Conservation (phyloP, 2,797 vertebrate species). For the Phoebastria nigripes region DNA sequence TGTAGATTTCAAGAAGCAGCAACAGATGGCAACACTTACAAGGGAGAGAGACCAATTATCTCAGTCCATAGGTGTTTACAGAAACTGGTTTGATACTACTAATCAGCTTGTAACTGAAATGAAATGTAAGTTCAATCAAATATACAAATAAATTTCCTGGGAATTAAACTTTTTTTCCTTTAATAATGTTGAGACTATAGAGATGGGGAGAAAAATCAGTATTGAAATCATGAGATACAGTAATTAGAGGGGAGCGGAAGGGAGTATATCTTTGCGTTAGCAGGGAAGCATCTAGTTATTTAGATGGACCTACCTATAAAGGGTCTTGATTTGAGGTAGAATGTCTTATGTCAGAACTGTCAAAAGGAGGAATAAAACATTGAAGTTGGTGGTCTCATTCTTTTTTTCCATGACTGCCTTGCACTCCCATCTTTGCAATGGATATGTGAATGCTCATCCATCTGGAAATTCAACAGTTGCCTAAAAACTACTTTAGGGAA, state of each 20-base stretch:
- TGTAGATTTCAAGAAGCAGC: slow-evolving; percentile 84
- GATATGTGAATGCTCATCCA: background rate
- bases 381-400: background rate
- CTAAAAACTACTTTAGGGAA: background rate
- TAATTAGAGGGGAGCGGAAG: background rate
- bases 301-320: background rate
- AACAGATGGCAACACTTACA: slow-evolving; percentile 79
- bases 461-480: background rate
- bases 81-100: slow-evolving; percentile 62
- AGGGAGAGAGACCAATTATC: slow-evolving; percentile 80
- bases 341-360: background rate
- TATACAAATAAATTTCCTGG: background rate
- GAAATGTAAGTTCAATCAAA: slow-evolving; percentile 75
- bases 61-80: slow-evolving; percentile 67
- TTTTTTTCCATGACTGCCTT: background rate
- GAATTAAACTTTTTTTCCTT: background rate
- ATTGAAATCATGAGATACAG: background rate
- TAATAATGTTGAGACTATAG: background rate
- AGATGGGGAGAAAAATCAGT: background rate
- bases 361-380: background rate
- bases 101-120: slow-evolving; percentile 72
- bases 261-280: background rate
- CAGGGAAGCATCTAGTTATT: background rate
- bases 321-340: background rate
- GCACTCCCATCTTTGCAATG: background rate